These are phyloP conservation scores for Solea senegalensis DNA, from an alignment of 2,113 vertebrate genomes.

Conservation along the genomic window DNA sequence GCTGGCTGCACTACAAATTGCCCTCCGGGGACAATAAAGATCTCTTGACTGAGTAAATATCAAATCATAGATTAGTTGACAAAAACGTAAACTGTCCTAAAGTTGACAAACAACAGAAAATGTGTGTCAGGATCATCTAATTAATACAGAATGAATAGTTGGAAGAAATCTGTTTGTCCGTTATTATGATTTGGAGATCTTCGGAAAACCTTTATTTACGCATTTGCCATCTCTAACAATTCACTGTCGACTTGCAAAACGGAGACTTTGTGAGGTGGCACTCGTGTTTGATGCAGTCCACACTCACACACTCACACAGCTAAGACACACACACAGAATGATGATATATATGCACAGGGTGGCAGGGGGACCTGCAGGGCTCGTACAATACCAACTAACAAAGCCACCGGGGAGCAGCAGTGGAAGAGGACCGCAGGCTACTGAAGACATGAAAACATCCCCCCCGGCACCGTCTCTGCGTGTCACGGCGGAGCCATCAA, in stretches of 20 bases:
- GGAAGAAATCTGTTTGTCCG: too few relatives aligned
- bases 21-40: too few relatives aligned
- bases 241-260: not conserved
- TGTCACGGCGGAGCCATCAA: slow-evolving; percentile 26
- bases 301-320: slow-evolving; percentile 10
- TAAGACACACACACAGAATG: slow-evolving; percentile 12
- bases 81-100: too few relatives aligned
- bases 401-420: slow-evolving; percentile 50
- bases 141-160: too few relatives aligned
- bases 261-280: not conserved
- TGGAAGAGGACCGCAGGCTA: slow-evolving; percentile 5
- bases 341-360: slow-evolving; percentile 20
- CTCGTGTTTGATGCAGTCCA: not conserved
- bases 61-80: too few relatives aligned
- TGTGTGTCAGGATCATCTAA: too few relatives aligned
- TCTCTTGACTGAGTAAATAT: too few relatives aligned
- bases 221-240: too few relatives aligned
- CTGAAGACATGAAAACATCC: slow-evolving; percentile 46
- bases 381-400: slow-evolving; percentile 38
- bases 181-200: too few relatives aligned
- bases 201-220: too few relatives aligned
- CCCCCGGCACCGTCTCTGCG: slow-evolving; percentile 2
- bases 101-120: too few relatives aligned
- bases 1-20: too few relatives aligned
- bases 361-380: slow-evolving; percentile 23